Percentiles rank a stretch among this genome's conserved stretches.
These are phyloP conservation scores for Polydrusus pterygomalis DNA, from an alignment of 2,888 invertebrate genomes.

Conservation along the genomic window DNA sequence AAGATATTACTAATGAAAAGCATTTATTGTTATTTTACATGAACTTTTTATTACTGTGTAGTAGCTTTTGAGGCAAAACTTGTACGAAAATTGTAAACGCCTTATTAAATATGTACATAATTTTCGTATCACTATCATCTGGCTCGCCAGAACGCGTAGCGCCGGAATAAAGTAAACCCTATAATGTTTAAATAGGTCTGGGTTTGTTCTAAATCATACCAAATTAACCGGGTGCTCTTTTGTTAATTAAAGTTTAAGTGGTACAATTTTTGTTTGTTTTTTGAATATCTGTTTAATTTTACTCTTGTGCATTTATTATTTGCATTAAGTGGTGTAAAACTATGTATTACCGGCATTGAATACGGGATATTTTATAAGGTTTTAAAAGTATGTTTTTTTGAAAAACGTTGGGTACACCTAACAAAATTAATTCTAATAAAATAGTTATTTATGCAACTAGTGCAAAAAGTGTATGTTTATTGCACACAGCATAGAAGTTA, in stretches of 20 bases:
- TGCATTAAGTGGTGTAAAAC: background rate
- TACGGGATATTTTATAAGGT: no score
- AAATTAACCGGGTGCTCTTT: conserved; percentile 1
- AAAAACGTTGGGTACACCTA: no score
- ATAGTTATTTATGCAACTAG: no score
- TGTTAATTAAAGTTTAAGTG: conserved; percentile 15
- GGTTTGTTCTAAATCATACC: conserved; percentile 15
- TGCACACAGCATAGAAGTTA: no score
- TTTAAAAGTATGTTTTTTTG: no score
- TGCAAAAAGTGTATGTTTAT: no score
- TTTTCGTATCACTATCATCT: conserved; percentile 12
- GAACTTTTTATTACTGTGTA: background rate
- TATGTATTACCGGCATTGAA: background rate
- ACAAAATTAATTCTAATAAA: no score
- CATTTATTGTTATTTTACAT: background rate
- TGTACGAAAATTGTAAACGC: background rate
- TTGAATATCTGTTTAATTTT: background rate
- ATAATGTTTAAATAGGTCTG: conserved; percentile 32
- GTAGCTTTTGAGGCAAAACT: background rate
- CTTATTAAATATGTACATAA: conserved; percentile 25
- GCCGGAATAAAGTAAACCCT: conserved; percentile 19
- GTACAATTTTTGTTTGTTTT: conserved; percentile 10
- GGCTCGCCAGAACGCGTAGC: conserved; percentile 1
- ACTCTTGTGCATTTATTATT: background rate
- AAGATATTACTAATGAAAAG: no score